Evolutionary conservation across 1,140 invertebrate genomes (phyloP), one percentile per base, ranked within the genome.

Genomic region (Drosophila ambigua): DNA sequence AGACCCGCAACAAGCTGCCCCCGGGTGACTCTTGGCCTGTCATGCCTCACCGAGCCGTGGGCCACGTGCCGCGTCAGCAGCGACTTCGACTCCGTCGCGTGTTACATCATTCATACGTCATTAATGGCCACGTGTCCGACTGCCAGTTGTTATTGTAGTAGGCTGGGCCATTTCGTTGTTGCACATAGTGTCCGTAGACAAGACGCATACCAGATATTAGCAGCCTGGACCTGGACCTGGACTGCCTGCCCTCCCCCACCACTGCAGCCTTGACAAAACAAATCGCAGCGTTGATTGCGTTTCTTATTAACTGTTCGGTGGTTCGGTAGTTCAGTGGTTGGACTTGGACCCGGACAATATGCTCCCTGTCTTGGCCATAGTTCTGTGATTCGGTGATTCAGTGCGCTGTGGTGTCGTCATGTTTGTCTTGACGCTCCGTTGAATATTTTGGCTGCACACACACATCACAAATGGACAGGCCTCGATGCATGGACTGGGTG

Each of bases 61-160:
- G 85, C 80, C 85, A 90, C 80, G 85, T 90, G 85, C 76, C 79
- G 84, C 65, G 57, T 55, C 71, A 74, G 59, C 41, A 53, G 44
- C 53, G 67, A 55, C 52, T 55, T 60, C 69, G 67, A 69, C 67
- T 58, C 60, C 71, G 85, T 91, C 91, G 90, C 90, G 90, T 92
- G 91, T 91, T 91, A 91, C 80, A 91, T 92, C 91, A 92, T 92
- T 92, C 91, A 92, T 91, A 92, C 82, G 91, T 92, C 89, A 92
- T 92, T 92, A 91, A 82, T 79, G 77, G 90, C 72, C 91, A 91
- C 91, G 91, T 91, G 91, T 85, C 77, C 49, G 71, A 52, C 66
- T 71, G 31, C n/a, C 41, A 68, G 76, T 79, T 88, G 82, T 87
- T 88, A 66, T 88, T 87, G 79, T 83, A 88, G 79, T 83, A 87